phyloP scores from a whole-genome alignment of 2,888 invertebrate species.

The Drosophila niveifrons region DNA sequence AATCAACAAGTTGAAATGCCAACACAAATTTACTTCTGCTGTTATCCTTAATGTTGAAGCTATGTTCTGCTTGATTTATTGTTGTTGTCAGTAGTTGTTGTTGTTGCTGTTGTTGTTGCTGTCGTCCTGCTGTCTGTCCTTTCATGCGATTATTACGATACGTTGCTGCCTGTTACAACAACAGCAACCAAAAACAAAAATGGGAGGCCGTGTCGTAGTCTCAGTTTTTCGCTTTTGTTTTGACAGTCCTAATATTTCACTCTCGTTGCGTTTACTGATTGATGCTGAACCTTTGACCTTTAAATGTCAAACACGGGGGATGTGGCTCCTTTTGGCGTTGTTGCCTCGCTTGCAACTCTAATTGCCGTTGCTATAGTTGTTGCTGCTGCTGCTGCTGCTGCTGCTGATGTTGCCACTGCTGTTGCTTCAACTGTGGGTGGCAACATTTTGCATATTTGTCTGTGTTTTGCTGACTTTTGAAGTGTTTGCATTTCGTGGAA shows the following conservation, averaged over 20 bases:
- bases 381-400: conserved; percentile 8
- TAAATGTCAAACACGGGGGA: conserved; percentile 65
- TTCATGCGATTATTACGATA: conserved; percentile 42
- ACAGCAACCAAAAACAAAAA: not conserved
- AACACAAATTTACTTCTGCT: conserved; percentile 28
- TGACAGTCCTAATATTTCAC: conserved; percentile 44
- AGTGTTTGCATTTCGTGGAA: conserved; percentile 37
- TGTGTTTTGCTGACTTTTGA: conserved; percentile 26
- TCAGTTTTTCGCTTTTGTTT: conserved; percentile 24
- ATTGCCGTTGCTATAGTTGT: conserved; percentile 44
- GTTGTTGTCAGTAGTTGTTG: not conserved
- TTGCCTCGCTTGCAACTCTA: conserved; percentile 51
- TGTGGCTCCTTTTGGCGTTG: conserved; percentile 31
- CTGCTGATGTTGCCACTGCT: not conserved
- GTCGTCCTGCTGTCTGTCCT: conserved; percentile 2
- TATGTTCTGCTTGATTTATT: conserved; percentile 27
- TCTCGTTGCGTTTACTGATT: conserved; percentile 56
- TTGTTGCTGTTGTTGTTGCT: conserved; percentile 7
- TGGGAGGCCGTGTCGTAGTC: conserved; percentile 1
- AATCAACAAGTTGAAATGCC: conserved; percentile 64
- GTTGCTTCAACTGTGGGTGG: conserved; percentile 37
- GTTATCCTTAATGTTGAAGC: conserved; percentile 35
- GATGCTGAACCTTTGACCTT: conserved; percentile 75
- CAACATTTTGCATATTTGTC: conserved; percentile 41
- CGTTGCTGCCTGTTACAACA: conserved; percentile 5